These are phyloP conservation scores for Mallotus villosus DNA, from an alignment of 2,797 vertebrate genomes.

Conservation along the genomic window DNA sequence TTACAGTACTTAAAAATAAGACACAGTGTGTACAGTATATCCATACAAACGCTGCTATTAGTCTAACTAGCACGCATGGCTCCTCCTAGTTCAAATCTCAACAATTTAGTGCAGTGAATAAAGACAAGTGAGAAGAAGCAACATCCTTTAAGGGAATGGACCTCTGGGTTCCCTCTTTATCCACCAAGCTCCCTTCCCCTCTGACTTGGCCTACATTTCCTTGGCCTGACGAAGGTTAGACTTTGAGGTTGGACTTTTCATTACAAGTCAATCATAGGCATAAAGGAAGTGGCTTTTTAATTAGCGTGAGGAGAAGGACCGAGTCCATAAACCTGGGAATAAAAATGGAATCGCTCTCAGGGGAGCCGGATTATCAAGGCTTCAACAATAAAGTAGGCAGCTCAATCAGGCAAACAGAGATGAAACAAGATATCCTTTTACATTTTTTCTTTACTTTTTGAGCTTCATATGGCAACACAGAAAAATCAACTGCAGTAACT, in stretches of 20 bases:
- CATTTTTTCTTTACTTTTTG: slow-evolving; percentile 23
- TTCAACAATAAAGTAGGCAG: slow-evolving; percentile 48
- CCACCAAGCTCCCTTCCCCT: background rate
- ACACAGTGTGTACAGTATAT: no score
- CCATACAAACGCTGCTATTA: no score
- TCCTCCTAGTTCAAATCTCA: background rate
- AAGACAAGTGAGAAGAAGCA: background rate
- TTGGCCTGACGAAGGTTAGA: slow-evolving; percentile 60
- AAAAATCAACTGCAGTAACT: slow-evolving; percentile 60
- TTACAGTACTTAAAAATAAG: no score
- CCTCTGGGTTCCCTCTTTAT: background rate
- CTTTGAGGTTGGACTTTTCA: slow-evolving; percentile 13
- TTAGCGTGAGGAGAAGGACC: slow-evolving; percentile 61
- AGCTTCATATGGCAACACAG: slow-evolving; percentile 45
- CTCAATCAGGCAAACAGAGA: slow-evolving; percentile 61
- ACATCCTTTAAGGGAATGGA: background rate
- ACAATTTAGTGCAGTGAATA: background rate
- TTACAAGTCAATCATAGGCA: slow-evolving; percentile 49
- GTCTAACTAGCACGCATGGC: background rate
- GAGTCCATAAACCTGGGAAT: slow-evolving; percentile 60
- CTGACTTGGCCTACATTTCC: background rate
- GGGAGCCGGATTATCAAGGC: slow-evolving; percentile 61
- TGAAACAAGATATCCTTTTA: slow-evolving; percentile 47
- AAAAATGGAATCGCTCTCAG: slow-evolving; percentile 66
- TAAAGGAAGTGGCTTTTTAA: slow-evolving; percentile 63